Evolutionary conservation across 2,113 vertebrate genomes (phyloP), one percentile per base, ranked within the genome.

Genomic region (Buteo buteo): DNA sequence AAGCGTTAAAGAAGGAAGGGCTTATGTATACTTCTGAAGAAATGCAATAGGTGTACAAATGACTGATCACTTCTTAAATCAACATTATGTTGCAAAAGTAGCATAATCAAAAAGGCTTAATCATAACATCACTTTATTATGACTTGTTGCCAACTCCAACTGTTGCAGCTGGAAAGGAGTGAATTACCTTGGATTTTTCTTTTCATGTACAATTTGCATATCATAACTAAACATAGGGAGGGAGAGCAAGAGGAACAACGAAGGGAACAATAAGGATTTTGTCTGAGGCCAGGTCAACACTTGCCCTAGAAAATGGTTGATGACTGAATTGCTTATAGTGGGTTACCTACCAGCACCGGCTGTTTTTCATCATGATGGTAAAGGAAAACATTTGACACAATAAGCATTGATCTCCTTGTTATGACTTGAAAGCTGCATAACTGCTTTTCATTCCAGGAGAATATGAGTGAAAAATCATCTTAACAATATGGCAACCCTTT

Each of bases 361-460:
- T 97, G 94, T n/a, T 96, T 96, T 95, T 96, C 78, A 84, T 96
- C 93, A 93, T 13, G 50, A 74, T 1, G 28, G 76, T 86, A 82
- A 91, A 89, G 67, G 55, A 82, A 95, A 96, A 73, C 81, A 66
- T 85, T 82, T 90, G 66, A 73, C 69, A 86, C 57, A 88, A 76
- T 79, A 91, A 88, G 18, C 57, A 64, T 67, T 86, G 74, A 85
- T 86, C 54, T 77, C 59, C 83, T 86, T 93, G 79, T 87, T 92
- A 73, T 59, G 72, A 83, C 87, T 86, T 94, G 93, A 96, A 92
- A 94, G 69, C 81, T 86, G 64, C 58, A 86, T 54, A 86, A 86
- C 82, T 90, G 84, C 89, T 94, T 93, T 95, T 93, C 34, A 62
- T 91, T 93, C 40, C 52, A 59, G 66, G 50, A 89, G 45, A 72